These are phyloP conservation scores for Pempheris klunzingeri DNA, from an alignment of 2,797 vertebrate species.

Conservation along the genomic window DNA sequence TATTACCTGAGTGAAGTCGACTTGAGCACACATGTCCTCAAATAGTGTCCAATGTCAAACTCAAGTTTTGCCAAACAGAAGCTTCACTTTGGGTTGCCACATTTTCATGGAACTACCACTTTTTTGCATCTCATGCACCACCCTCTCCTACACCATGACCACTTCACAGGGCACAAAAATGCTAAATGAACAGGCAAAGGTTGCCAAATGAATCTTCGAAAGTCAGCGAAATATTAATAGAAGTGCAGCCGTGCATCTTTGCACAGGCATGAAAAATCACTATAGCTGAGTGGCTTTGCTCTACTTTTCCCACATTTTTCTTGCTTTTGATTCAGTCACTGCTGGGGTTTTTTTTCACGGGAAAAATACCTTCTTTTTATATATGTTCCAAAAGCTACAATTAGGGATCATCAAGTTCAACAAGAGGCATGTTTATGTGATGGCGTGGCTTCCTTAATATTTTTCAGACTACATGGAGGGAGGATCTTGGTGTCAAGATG, in stretches of 20 bases:
- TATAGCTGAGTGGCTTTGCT: slow-evolving; percentile 18
- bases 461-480: slow-evolving; percentile 35
- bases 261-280: neutral
- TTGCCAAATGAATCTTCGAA: slow-evolving; percentile 38
- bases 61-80: slow-evolving; percentile 13
- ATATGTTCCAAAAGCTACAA: slow-evolving; percentile 43
- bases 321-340: slow-evolving; percentile 21
- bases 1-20: slow-evolving; percentile 3
- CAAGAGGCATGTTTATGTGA: slow-evolving; percentile 50
- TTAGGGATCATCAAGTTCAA: slow-evolving; percentile 46
- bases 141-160: neutral
- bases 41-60: neutral
- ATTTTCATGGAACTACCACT: slow-evolving; percentile 21
- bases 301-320: slow-evolving; percentile 20
- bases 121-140: neutral
- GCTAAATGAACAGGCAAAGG: slow-evolving; percentile 27
- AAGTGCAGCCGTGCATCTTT: slow-evolving; percentile 17
- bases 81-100: slow-evolving; percentile 12
- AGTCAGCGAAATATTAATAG: slow-evolving; percentile 9
- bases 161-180: slow-evolving; percentile 30
- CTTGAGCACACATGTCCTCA: neutral
- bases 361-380: slow-evolving; percentile 33
- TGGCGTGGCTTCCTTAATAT: slow-evolving; percentile 52
- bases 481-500: slow-evolving; percentile 55
- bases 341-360: slow-evolving; percentile 4